phyloP scores from a whole-genome alignment of 2,113 vertebrate genomes.

The Canis aureus region DNA sequence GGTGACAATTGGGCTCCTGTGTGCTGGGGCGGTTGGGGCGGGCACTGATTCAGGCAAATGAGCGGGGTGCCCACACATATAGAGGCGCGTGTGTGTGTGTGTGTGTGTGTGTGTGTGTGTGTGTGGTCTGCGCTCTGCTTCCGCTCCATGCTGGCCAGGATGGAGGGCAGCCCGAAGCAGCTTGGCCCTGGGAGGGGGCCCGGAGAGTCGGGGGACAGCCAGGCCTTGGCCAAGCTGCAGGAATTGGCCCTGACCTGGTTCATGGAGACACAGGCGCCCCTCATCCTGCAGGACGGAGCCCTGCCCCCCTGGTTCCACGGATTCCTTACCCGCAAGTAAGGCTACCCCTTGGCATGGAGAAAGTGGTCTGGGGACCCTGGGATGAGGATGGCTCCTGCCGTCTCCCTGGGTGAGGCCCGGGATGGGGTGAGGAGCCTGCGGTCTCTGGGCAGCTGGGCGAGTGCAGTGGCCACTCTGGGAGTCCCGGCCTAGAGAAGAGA shows the following conservation, averaged over 20 bases:
- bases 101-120: fast-evolving
- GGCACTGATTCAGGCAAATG: constrained; percentile 88
- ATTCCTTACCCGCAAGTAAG: constrained; percentile 93
- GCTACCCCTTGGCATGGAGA: neutral
- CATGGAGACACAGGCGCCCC: constrained; percentile 88
- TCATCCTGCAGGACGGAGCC: constrained; percentile 87
- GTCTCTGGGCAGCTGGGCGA: fast-evolving
- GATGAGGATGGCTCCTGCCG: neutral
- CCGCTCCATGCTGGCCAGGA: constrained; percentile 6
- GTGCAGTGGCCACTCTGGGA: fast-evolving
- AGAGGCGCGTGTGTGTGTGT: neutral
- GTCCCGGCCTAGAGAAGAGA: too few relatives aligned
- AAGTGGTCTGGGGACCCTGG: neutral
- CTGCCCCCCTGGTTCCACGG: constrained; percentile 93
- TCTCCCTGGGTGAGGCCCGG: neutral
- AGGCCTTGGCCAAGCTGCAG: constrained; percentile 80
- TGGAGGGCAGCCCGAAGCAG: constrained; percentile 83
- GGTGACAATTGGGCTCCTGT: constrained; percentile 80
- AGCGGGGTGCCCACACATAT: constrained; percentile 59
- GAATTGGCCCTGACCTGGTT: constrained; percentile 90
- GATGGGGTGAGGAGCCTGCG: neutral
- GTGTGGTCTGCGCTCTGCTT: neutral
- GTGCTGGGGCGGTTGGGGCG: constrained; percentile 60
- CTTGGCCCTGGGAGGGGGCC: neutral
- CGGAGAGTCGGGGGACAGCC: neutral